Conservation (phyloP, 2,888 invertebrate genomes). For the Amphiduros pacificus region DNA sequence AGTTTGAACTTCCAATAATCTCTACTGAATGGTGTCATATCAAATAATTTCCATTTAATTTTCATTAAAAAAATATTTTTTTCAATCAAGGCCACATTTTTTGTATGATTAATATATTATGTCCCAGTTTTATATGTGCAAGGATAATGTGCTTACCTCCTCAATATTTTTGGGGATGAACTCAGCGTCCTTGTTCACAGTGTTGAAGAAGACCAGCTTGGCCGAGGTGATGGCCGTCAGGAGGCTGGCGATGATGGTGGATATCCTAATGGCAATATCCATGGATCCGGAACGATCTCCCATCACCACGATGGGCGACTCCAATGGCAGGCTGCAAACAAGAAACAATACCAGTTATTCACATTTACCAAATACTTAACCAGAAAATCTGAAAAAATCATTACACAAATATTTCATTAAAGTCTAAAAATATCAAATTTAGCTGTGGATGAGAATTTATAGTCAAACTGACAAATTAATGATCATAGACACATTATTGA, state of each 20-base stretch:
- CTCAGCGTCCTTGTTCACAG: constrained; percentile 40
- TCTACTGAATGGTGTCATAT: not conserved
- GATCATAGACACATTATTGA: not conserved
- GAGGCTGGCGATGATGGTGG: constrained; percentile 57
- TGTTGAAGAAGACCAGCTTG: constrained; percentile 56
- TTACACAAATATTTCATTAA: too few relatives aligned
- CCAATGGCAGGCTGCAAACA: constrained; percentile 39
- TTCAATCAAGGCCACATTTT: too few relatives aligned
- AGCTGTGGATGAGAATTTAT: not conserved
- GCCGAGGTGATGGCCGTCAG: constrained; percentile 54
- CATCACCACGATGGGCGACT: constrained; percentile 56
- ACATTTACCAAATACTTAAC: too few relatives aligned
- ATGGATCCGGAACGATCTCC: constrained; percentile 58
- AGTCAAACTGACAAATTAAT: not conserved
- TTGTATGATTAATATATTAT: too few relatives aligned
- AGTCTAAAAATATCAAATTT: too few relatives aligned
- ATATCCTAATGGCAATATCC: constrained; percentile 56
- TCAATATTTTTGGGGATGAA: constrained; percentile 50
- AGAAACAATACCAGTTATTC: too few relatives aligned
- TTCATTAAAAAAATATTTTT: not conserved
- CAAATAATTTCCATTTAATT: not conserved
- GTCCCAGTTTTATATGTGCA: too few relatives aligned
- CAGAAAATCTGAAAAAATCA: too few relatives aligned
- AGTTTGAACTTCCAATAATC: not conserved
- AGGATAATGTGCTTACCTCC: constrained; percentile 42